A percentile compares a stretch with the other conserved stretches of the same genome.
These are phyloP conservation scores for Latrodectus elegans DNA, from an alignment of 2,888 invertebrate genomes.

Conservation along the genomic window DNA sequence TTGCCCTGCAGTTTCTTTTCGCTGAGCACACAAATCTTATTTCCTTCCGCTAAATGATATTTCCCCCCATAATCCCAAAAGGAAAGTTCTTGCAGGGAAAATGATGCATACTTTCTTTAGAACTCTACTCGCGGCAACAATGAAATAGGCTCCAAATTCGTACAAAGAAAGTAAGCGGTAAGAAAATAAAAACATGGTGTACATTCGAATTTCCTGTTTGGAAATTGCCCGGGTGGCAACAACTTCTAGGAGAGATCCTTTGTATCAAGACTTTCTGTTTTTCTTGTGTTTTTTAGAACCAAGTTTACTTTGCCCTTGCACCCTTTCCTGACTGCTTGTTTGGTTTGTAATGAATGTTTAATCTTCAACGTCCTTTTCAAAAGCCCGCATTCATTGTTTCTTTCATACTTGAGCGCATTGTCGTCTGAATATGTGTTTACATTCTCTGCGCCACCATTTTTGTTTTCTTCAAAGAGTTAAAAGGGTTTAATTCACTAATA, in stretches of 20 bases:
- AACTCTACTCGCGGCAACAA: background rate
- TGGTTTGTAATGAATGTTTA: conserved; percentile 35
- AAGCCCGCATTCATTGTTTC: background rate
- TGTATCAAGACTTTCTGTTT: conserved; percentile 7
- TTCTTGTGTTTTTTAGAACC: background rate
- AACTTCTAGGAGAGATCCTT: background rate
- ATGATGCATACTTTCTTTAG: background rate
- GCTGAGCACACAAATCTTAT: conserved; percentile 10
- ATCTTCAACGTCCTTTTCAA: background rate
- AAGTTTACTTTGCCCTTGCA: conserved; percentile 8
- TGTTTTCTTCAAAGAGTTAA: too few species aligned
- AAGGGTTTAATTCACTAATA: too few species aligned
- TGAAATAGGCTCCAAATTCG: conserved; percentile 13
- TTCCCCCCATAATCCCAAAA: conserved; percentile 13
- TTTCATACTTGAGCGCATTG: background rate
- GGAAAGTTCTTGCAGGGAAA: conserved; percentile 1
- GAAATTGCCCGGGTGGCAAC: conserved; percentile 21
- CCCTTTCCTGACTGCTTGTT: conserved; percentile 9
- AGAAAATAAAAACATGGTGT: background rate
- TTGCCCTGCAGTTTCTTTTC: conserved; percentile 1
- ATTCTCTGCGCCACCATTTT: background rate
- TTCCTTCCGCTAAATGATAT: conserved; percentile 32
- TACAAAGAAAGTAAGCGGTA: background rate
- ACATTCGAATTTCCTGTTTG: conserved; percentile 42
- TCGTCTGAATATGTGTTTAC: background rate